phyloP scores from a whole-genome alignment of 2,888 invertebrate species.

The Pristionchus fissidentatus region DNA sequence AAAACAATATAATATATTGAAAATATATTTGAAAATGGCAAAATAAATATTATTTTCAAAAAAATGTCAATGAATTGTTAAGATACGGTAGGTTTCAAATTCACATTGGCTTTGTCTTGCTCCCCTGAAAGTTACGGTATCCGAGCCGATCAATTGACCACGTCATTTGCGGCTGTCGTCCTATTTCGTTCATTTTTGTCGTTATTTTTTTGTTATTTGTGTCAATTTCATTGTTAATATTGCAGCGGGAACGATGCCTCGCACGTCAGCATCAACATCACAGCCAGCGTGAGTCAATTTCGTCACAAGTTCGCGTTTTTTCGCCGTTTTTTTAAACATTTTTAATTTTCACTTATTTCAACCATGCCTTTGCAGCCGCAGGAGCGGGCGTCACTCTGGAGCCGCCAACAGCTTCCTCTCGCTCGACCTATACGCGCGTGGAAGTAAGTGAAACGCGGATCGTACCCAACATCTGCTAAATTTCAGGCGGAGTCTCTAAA shows the following conservation, averaged over 20 bases:
- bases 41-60: not conserved
- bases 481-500: not conserved
- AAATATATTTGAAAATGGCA: not conserved
- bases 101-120: no score
- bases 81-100: not conserved
- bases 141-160: not conserved
- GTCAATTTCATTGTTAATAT: no score
- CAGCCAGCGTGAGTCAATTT: no score
- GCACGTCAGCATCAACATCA: no score
- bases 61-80: not conserved
- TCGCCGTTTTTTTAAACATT: not conserved
- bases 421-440: slow-evolving; percentile 11
- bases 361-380: slow-evolving; percentile 8
- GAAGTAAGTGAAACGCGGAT: not conserved
- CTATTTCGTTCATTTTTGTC: not conserved
- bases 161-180: not conserved
- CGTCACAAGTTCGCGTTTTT: not conserved
- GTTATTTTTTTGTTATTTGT: no score
- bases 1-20: not conserved
- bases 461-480: not conserved
- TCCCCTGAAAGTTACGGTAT: not conserved
- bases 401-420: not conserved
- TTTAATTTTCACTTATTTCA: no score
- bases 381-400: not conserved
- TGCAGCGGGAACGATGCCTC: no score